A percentile compares a stretch with the other conserved stretches of the same genome.
phyloP scores from a whole-genome alignment of 2,797 vertebrate species.

The Mormyrops attenuatus region DNA sequence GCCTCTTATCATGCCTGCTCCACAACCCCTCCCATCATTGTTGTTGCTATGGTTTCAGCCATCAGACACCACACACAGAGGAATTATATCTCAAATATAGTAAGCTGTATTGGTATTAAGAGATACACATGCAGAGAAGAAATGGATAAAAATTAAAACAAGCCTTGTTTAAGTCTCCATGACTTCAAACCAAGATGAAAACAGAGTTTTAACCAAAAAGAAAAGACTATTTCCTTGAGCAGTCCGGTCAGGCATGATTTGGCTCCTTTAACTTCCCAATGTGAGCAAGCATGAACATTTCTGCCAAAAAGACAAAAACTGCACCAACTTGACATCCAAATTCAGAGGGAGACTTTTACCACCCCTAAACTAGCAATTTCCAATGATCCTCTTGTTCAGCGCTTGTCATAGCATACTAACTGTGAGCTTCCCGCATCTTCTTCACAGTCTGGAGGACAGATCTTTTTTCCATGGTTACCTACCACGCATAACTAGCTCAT shows the following conservation, averaged over 20 bases:
- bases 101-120: background rate
- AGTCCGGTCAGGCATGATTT: background rate
- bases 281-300: background rate
- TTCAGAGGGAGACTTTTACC: background rate
- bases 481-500: background rate
- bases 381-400: background rate
- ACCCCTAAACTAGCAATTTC: background rate
- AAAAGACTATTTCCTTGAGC: background rate
- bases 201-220: background rate
- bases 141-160: background rate
- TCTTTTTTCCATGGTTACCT: background rate
- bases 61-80: background rate
- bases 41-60: constrained; percentile 4
- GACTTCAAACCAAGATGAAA: background rate
- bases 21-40: background rate
- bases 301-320: background rate
- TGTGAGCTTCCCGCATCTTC: background rate
- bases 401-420: background rate
- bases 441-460: background rate
- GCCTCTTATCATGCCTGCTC: background rate
- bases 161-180: background rate
- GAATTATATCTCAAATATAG: background rate
- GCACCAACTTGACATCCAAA: background rate
- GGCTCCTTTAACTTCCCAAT: background rate
- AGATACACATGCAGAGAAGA: background rate